Evolutionary conservation across 1,140 invertebrate genomes (phyloP), one percentile per base, ranked within the genome.

Genomic region (Penaeus japonicus): DNA sequence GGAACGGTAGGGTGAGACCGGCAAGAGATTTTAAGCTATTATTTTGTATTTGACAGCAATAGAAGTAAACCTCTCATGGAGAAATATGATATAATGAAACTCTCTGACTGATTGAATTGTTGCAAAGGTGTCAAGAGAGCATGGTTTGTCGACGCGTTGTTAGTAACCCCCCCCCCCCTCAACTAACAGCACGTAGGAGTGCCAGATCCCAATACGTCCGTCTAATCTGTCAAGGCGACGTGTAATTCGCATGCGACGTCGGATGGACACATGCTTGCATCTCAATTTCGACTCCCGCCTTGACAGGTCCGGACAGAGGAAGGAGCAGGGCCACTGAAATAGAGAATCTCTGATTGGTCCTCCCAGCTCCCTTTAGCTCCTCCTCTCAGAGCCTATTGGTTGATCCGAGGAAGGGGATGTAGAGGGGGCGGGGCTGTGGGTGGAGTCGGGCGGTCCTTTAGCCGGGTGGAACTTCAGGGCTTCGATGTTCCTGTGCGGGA

Each of bases 241-340:
- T 84, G 59, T 84, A 84, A 84, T 84, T 84, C 82, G 82, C 82
- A 70, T 39, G 82, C 59, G 55, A 62, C 20, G 82, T 84, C 82
- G 18, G 39, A 47, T 22, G 35, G 27, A 84, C 59, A 70, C 82
- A 62, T 84, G 62, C 82, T 70, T 73, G 82, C 82, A 73, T 84
- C 82, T 84, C 82, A 84, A 84, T 84, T 84, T 84, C 70, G 82
- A 47, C 82, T 70, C 59, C 18, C 30, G 32, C n/a, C 70, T 84
- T 84, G 82, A 84, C 82, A 84, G 82, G 32, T 24, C 65, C 62
- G 70, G 82, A 84, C 82, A 59, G 53, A 65, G 47, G 39, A 53
- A 80, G 78, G 78, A 39, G 78, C 39, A 12, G 27, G 78, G 78
- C 17, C 79, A 30, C 62, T 59, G 82, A 84, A 84, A 84, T 84